Evolutionary conservation across 2,113 vertebrate species (phyloP).

Genomic region (Etia nguti): DNA sequence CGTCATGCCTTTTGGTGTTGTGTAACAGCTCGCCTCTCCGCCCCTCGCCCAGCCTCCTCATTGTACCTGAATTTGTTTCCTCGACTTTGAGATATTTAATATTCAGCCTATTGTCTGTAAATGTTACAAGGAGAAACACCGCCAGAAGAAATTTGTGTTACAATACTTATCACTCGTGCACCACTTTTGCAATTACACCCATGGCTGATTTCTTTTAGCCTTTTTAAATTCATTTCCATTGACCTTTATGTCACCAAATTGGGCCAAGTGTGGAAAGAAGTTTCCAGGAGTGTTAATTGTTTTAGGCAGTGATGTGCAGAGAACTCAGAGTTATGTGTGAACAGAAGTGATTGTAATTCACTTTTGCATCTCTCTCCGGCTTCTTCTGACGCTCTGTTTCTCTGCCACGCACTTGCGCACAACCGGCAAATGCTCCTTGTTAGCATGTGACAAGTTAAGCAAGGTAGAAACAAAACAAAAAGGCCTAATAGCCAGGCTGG

Average conservation of each 20-base stretch:
- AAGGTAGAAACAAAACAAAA: constrained; percentile 26
- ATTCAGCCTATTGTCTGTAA: constrained; percentile 55
- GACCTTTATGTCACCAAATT: constrained; percentile 76
- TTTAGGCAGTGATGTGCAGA: constrained; percentile 70
- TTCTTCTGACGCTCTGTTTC: background rate
- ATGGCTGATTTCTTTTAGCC: constrained; percentile 77
- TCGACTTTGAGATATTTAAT: constrained; percentile 42
- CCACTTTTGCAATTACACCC: constrained; percentile 78
- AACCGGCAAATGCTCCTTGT: constrained; percentile 5
- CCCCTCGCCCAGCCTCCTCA: background rate
- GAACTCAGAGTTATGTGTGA: constrained; percentile 55
- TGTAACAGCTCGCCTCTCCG: background rate
- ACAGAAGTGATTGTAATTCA: constrained; percentile 57
- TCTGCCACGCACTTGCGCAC: background rate
- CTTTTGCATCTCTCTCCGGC: background rate
- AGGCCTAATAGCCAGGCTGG: background rate
- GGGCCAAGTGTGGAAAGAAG: constrained; percentile 59
- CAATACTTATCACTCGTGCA: constrained; percentile 70
- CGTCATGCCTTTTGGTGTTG: background rate
- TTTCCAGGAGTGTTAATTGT: constrained; percentile 73
- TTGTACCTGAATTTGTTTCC: constrained; percentile 48
- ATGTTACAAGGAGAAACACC: constrained; percentile 31
- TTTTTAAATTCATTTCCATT: constrained; percentile 75
- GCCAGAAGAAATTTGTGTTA: constrained; percentile 60
- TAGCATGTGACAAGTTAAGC: constrained; percentile 29